Evolutionary conservation across 1,140 invertebrate genomes (phyloP).

Genomic region (Asbolus verrucosus): DNA sequence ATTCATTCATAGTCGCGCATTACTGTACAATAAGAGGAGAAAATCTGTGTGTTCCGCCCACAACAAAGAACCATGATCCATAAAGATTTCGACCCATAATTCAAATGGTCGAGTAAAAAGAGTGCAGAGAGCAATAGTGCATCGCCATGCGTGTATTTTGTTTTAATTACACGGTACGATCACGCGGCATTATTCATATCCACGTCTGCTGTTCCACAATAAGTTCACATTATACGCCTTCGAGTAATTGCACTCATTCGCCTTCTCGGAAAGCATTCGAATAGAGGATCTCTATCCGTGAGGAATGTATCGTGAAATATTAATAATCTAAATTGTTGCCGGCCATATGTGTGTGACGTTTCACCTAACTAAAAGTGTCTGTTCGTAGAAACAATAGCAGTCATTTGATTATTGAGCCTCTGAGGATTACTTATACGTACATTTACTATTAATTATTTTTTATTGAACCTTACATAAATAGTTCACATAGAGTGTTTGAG

Average conservation of each 20-base stretch:
- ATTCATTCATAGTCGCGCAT: neutral
- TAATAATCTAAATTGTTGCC: conserved; percentile 33
- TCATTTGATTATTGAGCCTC: too few species aligned
- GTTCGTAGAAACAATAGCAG: conserved; percentile 21
- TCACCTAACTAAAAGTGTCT: neutral
- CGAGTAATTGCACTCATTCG: conserved; percentile 58
- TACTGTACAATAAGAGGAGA: neutral
- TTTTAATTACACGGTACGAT: conserved; percentile 60
- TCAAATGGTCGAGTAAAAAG: conserved; percentile 39
- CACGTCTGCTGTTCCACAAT: conserved; percentile 58
- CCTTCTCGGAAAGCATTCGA: conserved; percentile 52
- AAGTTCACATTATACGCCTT: conserved; percentile 59
- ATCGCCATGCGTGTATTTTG: conserved; percentile 56
- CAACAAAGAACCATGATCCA: conserved; percentile 34
- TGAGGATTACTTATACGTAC: too few species aligned
- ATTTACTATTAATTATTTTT: too few species aligned
- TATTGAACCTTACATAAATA: too few species aligned
- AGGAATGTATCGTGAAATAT: conserved; percentile 47
- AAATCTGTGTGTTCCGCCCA: conserved; percentile 22
- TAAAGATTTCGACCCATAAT: conserved; percentile 39
- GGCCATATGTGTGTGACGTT: conserved; percentile 18
- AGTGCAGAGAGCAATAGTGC: conserved; percentile 40
- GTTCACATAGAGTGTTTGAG: too few species aligned
- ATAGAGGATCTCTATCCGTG: conserved; percentile 41
- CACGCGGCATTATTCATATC: conserved; percentile 59